Conservation (phyloP, 2,797 vertebrate species). For the Menidia menidia region DNA sequence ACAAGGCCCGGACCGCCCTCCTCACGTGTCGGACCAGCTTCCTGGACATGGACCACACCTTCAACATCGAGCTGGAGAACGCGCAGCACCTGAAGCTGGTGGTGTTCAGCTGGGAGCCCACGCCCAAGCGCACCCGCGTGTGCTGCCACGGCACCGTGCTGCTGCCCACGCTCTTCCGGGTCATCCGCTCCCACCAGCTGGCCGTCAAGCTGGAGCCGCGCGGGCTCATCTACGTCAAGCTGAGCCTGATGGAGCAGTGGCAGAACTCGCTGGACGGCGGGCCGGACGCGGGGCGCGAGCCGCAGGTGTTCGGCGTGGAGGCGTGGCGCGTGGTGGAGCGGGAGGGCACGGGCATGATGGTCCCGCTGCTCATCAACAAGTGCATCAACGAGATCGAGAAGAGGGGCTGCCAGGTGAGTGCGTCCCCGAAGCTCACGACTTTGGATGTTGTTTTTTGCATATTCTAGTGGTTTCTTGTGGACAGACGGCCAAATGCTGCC, state of each 20-base stretch:
- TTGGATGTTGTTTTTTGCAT: background rate
- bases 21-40: constrained; percentile 93
- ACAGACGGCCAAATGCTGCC: background rate
- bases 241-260: constrained; percentile 96
- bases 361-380: constrained; percentile 93
- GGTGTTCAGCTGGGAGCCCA: constrained; percentile 97
- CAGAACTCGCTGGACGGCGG: constrained; percentile 90
- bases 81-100: constrained; percentile 97
- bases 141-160: constrained; percentile 95
- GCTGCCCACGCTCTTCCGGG: constrained; percentile 92
- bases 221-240: constrained; percentile 96
- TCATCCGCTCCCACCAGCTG: constrained; percentile 91
- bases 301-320: constrained; percentile 92
- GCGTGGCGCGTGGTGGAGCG: constrained; percentile 91
- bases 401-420: constrained; percentile 95
- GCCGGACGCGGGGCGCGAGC: constrained; percentile 81
- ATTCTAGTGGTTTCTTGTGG: background rate
- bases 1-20: constrained; percentile 95
- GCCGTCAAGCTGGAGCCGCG: constrained; percentile 95
- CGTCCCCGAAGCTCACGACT: background rate
- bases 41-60: constrained; percentile 98
- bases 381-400: constrained; percentile 97
- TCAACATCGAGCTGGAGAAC: constrained; percentile 98
- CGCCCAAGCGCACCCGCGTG: constrained; percentile 88
- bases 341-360: constrained; percentile 89